Conservation (phyloP, 2,113 vertebrate genomes). For the Vulpes vulpes region DNA sequence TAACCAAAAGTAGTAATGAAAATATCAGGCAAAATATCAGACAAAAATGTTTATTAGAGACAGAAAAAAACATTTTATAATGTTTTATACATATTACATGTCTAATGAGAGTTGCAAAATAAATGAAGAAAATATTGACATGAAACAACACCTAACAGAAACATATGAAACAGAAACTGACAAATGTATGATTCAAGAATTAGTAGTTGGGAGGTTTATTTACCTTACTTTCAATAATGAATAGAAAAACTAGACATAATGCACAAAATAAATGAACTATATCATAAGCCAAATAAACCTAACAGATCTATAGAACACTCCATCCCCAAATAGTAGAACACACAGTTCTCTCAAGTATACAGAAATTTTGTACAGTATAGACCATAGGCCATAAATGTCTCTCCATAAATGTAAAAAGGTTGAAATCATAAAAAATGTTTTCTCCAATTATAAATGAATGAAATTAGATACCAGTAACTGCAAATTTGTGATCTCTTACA, state of each 20-base stretch:
- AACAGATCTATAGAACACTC: neutral
- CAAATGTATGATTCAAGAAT: neutral
- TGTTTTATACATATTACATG: neutral
- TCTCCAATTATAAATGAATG: neutral
- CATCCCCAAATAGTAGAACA: neutral
- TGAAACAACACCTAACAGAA: neutral
- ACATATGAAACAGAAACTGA: neutral
- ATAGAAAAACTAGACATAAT: neutral
- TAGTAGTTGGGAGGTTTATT: neutral
- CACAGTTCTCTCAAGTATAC: neutral
- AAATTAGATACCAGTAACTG: neutral
- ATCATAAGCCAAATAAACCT: neutral
- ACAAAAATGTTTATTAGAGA: neutral
- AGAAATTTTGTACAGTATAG: neutral
- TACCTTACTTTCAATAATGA: neutral
- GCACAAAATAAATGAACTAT: neutral
- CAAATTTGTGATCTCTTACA: neutral
- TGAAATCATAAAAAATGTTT: neutral
- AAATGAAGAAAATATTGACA: neutral
- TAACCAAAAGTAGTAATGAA: neutral
- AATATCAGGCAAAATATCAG: neutral
- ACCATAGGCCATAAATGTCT: neutral
- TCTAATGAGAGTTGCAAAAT: neutral
- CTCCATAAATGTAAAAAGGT: neutral
- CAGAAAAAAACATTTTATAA: neutral